A percentile compares a stretch with the other conserved stretches of the same genome.
Evolutionary conservation across 1,140 invertebrate species (phyloP).

Genomic region (Diachasma alloeum): DNA sequence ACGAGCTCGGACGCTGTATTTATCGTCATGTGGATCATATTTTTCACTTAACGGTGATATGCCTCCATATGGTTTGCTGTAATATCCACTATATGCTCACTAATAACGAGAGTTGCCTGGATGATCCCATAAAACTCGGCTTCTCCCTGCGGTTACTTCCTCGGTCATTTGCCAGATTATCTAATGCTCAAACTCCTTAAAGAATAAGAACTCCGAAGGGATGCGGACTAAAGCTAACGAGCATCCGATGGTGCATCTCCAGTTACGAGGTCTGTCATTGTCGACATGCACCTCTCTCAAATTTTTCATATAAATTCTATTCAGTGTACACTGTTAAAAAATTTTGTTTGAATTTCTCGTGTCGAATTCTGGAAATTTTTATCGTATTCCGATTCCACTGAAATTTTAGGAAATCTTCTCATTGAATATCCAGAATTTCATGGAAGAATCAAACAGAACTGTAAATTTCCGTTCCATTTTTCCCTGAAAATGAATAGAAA

Average conservation of each 20-base stretch:
- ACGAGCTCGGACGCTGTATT: background rate
- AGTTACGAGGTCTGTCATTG: background rate
- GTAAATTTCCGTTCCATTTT: too few relatives aligned
- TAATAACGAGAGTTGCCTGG: background rate
- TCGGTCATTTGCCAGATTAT: background rate
- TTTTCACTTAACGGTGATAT: background rate
- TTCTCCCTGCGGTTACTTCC: background rate
- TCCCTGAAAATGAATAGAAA: too few relatives aligned
- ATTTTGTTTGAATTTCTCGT: too few relatives aligned
- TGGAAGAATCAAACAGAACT: too few relatives aligned
- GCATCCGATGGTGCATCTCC: background rate
- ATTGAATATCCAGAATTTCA: too few relatives aligned
- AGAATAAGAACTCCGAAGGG: conserved; percentile 6
- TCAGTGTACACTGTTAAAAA: too few relatives aligned
- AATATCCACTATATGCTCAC: background rate
- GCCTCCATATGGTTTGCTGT: background rate
- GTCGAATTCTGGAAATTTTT: too few relatives aligned
- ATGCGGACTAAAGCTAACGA: background rate
- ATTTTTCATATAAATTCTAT: background rate
- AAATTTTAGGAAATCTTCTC: too few relatives aligned
- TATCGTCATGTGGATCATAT: background rate
- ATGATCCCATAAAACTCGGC: background rate
- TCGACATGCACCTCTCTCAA: background rate
- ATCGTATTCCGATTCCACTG: too few relatives aligned
- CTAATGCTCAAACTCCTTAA: background rate